Percentiles rank a stretch among this genome's conserved stretches.
Conservation (phyloP, 2,797 vertebrate species). For the Sebastes wilsoni region DNA sequence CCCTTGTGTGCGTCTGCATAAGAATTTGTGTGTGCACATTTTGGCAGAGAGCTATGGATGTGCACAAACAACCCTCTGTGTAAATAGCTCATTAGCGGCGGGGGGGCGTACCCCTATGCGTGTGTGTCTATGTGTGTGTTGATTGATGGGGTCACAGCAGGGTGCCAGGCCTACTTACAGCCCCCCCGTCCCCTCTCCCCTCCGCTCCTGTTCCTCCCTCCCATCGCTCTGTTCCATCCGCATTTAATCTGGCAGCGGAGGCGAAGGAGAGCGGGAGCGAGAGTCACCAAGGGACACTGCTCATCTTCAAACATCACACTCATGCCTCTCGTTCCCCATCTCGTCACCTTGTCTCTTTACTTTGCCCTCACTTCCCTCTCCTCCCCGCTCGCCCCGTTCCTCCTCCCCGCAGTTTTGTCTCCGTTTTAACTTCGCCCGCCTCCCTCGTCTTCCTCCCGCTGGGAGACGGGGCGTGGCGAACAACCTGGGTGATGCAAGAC, state of each 20-base stretch:
- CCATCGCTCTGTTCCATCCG: constrained; percentile 55
- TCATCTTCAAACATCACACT: constrained; percentile 69
- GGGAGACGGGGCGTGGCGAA: constrained; percentile 7
- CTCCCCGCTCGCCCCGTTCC: constrained; percentile 25
- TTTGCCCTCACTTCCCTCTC: constrained; percentile 54
- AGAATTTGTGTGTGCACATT: constrained; percentile 34
- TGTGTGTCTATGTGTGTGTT: constrained; percentile 54
- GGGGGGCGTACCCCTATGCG: constrained; percentile 29
- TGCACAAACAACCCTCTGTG: constrained; percentile 74
- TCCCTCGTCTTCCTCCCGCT: constrained; percentile 19
- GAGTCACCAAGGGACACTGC: constrained; percentile 70
- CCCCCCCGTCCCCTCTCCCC: constrained; percentile 42
- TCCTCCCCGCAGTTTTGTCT: constrained; percentile 69
- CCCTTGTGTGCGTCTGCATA: constrained; percentile 43
- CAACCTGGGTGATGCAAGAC: constrained; percentile 37
- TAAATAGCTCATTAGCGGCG: constrained; percentile 78
- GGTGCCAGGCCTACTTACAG: constrained; percentile 73
- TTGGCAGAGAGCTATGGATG: constrained; percentile 52
- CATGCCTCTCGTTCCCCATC: constrained; percentile 38
- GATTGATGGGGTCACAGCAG: constrained; percentile 80
- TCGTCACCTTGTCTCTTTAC: constrained; percentile 64
- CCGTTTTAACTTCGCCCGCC: constrained; percentile 54
- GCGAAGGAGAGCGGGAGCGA: constrained; percentile 50
- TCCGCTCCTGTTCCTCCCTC: constrained; percentile 46
- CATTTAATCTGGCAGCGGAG: constrained; percentile 71